Base-by-base conservation (phyloP, 2,797 vertebrate genomes). In the Pteropus rufus region DNA sequence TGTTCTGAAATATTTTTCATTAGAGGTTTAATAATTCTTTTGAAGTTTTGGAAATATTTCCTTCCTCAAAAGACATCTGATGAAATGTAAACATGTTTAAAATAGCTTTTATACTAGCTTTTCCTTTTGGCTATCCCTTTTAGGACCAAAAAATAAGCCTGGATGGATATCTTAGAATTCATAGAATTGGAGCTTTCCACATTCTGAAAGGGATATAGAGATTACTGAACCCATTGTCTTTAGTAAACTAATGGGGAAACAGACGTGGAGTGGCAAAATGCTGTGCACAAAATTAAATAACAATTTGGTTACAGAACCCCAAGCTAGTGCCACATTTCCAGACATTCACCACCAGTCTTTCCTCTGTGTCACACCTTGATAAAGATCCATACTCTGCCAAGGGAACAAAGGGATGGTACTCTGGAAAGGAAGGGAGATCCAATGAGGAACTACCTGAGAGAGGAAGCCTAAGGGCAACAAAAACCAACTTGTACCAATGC, bases 1-100 rank as follows among this genome's bases (percentile, higher is more conserved):
- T 75, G 31, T 49, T 82, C 39, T 86, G 52, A 89, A 89, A 77
- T 54, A 83, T 18, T n/a, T 92, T 92, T 88, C 21, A 65, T 93
- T 90, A 84, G 11, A 46, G 4, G 70, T 56, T 90, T 36, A 79
- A 14, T 84, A 31, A 64, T 93, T 91, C 15, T 60, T 34, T 56
- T 49, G 67, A 75, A 56, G 34, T 79, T 80, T 83, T 89, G 60
- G 69, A 36, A 12, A 4, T 15, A 60, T 73, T 84, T 79, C 46
- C 21, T 70, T 64, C 26, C 3, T 92, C 34, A 64, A 23, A 4
- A 60, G 15, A 49, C 54, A 56, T 58, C 44, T 79, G 16, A 46
- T 92, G 39, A 88, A 87, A 76, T 92, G 26, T 65, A 46, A 90
- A 52, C 7, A 21, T 69, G 15, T 29, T 24, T 72, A 76, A 83